Base-by-base conservation (phyloP, 2,113 vertebrate genomes). In the Aegotheles bennettii region DNA sequence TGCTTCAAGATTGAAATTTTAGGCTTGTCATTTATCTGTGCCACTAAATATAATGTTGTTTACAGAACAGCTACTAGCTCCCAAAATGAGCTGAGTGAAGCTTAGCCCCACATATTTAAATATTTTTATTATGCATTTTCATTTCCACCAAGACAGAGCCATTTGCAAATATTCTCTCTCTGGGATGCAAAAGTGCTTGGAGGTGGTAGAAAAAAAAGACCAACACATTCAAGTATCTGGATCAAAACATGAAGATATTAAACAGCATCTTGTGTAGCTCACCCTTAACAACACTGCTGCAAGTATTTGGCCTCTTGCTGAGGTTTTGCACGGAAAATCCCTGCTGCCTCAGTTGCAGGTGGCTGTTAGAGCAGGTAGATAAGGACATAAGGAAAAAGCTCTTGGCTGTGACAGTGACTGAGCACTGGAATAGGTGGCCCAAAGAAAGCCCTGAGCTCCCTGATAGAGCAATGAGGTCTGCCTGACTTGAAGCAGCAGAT, bases 321-420 rank as follows among this genome's bases (percentile, higher is more conserved):
- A 67, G 71, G 36, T 31, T 56, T 38, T 25, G 10, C 28, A 9
- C 14, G 50, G 33, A 29, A 64, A 69, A 6, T 9, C 21, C 7
- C 5, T 20, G 43, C 12, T 60, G 8, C 23, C 9, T 53, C 48
- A 75, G 0, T 0, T 38, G 24, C 29, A 68, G 35, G 48, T 1
- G 24, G 11, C 26, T 18, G 5, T 4, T n/a, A n/a, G 16, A 56
- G 73, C 33, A 76, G 28, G 21, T 7, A 42, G 25, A 31, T 4
- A 35, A 13, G 48, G 13, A 45, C 19, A 21, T 16, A 50, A 35
- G 81, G 28, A 28, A 59, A 77, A 89, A 40, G 13, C 13, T 78
- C 42, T 16, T 63, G n/a, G 6, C 6, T 36, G 28, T 45, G n/a
- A 42, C 64, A 78, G 7, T 7, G n/a, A 31, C 0, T 36, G 36